Evolutionary conservation across 2,797 vertebrate genomes (phyloP).

Genomic region (Artibeus lituratus): DNA sequence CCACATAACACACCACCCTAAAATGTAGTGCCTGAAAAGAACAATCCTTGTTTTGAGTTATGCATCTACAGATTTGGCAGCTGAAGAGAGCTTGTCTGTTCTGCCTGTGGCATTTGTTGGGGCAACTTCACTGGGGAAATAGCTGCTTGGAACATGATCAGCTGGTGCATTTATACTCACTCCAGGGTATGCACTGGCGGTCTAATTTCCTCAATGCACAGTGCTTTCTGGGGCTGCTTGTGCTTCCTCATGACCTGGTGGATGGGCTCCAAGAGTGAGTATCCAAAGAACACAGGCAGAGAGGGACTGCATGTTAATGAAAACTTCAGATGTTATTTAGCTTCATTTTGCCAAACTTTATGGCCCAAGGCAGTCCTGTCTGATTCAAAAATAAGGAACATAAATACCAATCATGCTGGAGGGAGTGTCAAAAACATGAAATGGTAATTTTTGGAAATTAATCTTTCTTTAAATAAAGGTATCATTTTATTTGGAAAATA

Average conservation of each 20-base stretch:
- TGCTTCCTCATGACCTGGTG: background rate
- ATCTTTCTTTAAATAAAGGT: background rate
- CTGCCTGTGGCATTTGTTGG: background rate
- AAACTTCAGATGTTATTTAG: background rate
- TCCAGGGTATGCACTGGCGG: background rate
- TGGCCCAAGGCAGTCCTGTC: background rate
- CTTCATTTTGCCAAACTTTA: background rate
- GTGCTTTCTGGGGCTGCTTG: background rate
- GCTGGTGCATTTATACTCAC: background rate
- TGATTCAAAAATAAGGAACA: background rate
- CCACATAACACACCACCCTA: background rate
- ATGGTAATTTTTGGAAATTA: background rate
- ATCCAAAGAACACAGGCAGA: background rate
- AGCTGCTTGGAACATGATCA: background rate
- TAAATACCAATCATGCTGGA: background rate
- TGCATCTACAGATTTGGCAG: background rate
- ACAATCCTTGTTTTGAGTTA: background rate
- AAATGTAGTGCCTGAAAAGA: background rate
- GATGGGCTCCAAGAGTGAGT: background rate
- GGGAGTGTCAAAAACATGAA: background rate
- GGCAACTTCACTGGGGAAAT: background rate
- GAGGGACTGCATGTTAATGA: background rate
- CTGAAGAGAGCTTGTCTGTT: background rate
- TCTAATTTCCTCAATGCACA: background rate
- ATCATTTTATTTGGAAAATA: background rate